These are phyloP conservation scores for Gyps fulvus DNA, from an alignment of 2,113 vertebrate species.

Conservation along the genomic window DNA sequence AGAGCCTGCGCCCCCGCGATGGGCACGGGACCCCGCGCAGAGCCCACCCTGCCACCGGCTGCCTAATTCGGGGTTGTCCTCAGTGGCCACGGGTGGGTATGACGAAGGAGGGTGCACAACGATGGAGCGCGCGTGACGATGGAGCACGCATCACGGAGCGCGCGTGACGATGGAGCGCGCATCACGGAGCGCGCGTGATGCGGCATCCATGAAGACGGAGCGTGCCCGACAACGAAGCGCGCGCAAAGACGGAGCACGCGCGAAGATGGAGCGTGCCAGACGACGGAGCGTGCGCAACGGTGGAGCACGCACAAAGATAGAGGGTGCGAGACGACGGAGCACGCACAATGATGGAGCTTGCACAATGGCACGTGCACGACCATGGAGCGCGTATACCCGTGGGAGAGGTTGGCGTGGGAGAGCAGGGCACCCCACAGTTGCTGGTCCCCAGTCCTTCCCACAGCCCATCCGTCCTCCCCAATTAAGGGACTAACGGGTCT, in stretches of 20 bases:
- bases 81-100: not conserved
- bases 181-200: too few relatives aligned
- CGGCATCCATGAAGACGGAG: not conserved
- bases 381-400: rapidly evolving
- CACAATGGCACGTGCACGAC: rapidly evolving
- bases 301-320: rapidly evolving
- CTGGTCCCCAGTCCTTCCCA: not conserved
- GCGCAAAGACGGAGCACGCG: too few relatives aligned
- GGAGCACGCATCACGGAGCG: too few relatives aligned
- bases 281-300: not conserved
- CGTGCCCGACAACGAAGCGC: rapidly evolving
- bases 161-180: too few relatives aligned
- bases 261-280: too few relatives aligned
- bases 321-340: rapidly evolving
- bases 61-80: not conserved
- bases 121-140: rapidly evolving
- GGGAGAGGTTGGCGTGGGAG: not conserved
- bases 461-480: not conserved
- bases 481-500: not conserved
- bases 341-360: rapidly evolving
- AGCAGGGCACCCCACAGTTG: rapidly evolving
- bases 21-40: rapidly evolving
- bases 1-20: rapidly evolving
- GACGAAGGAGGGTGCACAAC: not conserved
- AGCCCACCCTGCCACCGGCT: not conserved